Percentiles rank a stretch among this genome's conserved stretches.
These are phyloP conservation scores for Drosophila athabasca DNA, from an alignment of 1,140 invertebrate species.

Conservation along the genomic window DNA sequence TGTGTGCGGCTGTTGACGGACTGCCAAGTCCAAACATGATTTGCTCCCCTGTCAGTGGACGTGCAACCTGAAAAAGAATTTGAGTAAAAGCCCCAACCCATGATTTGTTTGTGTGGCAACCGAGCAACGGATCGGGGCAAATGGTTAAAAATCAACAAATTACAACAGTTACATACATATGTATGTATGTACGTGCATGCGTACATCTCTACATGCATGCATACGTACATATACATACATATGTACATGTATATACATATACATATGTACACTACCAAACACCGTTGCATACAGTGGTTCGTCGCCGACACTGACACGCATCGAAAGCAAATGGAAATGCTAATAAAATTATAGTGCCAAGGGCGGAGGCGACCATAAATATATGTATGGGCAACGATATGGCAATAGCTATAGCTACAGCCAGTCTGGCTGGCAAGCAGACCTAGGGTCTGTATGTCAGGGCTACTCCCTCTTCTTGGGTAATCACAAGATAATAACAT, in stretches of 20 bases:
- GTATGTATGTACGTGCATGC: slow-evolving; percentile 15
- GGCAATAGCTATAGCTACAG: not conserved
- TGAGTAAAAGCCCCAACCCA: not conserved
- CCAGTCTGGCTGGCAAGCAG: not conserved
- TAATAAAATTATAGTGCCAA: slow-evolving; percentile 76
- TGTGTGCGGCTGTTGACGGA: slow-evolving; percentile 18
- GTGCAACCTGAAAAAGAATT: not conserved
- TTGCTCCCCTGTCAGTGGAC: slow-evolving; percentile 16
- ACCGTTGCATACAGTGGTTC: slow-evolving; percentile 20
- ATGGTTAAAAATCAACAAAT: slow-evolving; percentile 55
- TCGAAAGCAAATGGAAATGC: slow-evolving; percentile 48
- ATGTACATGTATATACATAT: no score
- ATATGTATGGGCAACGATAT: not conserved
- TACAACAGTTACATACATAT: slow-evolving; percentile 32
- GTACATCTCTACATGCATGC: slow-evolving; percentile 5
- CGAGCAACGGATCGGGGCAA: slow-evolving; percentile 38
- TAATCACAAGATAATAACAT: slow-evolving; percentile 54
- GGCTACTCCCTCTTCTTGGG: slow-evolving; percentile 28
- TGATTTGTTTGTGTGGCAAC: slow-evolving; percentile 14
- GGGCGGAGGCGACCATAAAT: slow-evolving; percentile 18
- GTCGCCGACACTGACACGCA: slow-evolving; percentile 5
- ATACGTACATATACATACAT: slow-evolving; percentile 4
- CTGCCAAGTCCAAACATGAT: slow-evolving; percentile 39
- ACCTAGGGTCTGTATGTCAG: not conserved
- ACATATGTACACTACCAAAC: not conserved